These are phyloP conservation scores for Slavum lentiscoides DNA, from an alignment of 2,888 invertebrate genomes.

Conservation along the genomic window DNA sequence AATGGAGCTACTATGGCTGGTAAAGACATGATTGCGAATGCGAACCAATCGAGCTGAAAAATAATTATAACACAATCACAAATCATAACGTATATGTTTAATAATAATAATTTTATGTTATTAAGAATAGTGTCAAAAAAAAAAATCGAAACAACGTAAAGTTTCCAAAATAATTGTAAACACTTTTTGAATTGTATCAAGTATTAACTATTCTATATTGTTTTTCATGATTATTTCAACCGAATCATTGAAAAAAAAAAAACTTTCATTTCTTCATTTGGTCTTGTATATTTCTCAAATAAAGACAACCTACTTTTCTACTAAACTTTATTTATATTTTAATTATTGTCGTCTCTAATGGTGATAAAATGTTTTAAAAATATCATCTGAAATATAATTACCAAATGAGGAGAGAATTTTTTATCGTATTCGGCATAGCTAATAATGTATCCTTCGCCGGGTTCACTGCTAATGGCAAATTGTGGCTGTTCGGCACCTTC, in stretches of 20 bases:
- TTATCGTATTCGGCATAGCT: constrained; percentile 91
- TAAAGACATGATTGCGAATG: constrained; percentile 94
- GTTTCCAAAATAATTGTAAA: too few relatives aligned
- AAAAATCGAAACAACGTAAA: too few relatives aligned
- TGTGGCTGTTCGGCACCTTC: constrained; percentile 75
- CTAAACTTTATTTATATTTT: too few relatives aligned
- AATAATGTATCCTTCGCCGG: constrained; percentile 93
- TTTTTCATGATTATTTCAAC: too few relatives aligned
- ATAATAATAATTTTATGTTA: too few relatives aligned
- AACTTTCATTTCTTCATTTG: too few relatives aligned
- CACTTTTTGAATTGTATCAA: too few relatives aligned
- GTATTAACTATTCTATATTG: too few relatives aligned
- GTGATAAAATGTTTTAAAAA: neutral
- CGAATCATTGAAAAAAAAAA: too few relatives aligned
- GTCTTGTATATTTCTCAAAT: too few relatives aligned
- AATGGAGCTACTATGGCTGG: constrained; percentile 94
- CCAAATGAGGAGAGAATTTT: constrained; percentile 94
- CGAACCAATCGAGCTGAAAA: constrained; percentile 83
- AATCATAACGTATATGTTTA: neutral
- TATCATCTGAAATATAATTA: constrained; percentile 59
- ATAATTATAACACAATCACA: constrained; percentile 10
- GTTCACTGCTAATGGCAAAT: constrained; percentile 78
- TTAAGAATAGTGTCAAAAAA: neutral
- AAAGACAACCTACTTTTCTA: too few relatives aligned
- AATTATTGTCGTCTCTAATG: too few relatives aligned